Evolutionary conservation across 2,797 vertebrate genomes (phyloP), one percentile per base, ranked within the genome.

Genomic region (Lepus townsendii): DNA sequence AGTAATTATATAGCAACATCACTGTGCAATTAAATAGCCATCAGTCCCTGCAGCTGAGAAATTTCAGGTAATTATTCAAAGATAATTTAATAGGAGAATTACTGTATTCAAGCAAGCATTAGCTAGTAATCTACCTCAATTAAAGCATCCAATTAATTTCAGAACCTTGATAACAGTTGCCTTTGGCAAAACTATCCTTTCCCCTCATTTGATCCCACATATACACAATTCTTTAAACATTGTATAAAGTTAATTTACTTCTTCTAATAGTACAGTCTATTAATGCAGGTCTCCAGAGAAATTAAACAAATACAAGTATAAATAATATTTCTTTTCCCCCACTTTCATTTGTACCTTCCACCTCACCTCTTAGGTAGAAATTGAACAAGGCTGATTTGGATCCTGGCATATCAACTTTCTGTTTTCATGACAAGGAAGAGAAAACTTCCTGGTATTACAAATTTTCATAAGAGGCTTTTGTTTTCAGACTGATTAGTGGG

Each of bases 81-180:
- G 98, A 99, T 99, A 99, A 98, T 98, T 99, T 98, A 99, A 99
- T 99, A 99, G 98, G 98, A 98, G 98, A 99, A 99, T 99, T 98
- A 98, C 98, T 98, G 98, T 98, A 99, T 98, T 98, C 98, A 98
- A 98, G 98, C 98, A 98, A 98, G 98, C 98, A 98, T 99, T 98
- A 99, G 98, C 98, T 98, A 98, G 98, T 98, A 99, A 99, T 99
- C 98, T 99, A 98, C 98, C 98, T 99, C 98, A 98, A 98, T 98
- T 99, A 98, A 98, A 98, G 98, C 98, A 98, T 97, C 98, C 98
- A 98, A 98, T 99, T 99, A 98, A 98, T 98, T 99, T 98, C 98
- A 98, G 98, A 98, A 98, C 98, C 98, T 98, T 98, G 98, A 98
- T 98, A 98, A 98, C 98, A 98, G 97, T 98, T 98, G 98, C 97